A percentile compares a stretch with the other conserved stretches of the same genome.
phyloP scores from a whole-genome alignment of 2,113 vertebrate species.

The Amblyornis subalaris region DNA sequence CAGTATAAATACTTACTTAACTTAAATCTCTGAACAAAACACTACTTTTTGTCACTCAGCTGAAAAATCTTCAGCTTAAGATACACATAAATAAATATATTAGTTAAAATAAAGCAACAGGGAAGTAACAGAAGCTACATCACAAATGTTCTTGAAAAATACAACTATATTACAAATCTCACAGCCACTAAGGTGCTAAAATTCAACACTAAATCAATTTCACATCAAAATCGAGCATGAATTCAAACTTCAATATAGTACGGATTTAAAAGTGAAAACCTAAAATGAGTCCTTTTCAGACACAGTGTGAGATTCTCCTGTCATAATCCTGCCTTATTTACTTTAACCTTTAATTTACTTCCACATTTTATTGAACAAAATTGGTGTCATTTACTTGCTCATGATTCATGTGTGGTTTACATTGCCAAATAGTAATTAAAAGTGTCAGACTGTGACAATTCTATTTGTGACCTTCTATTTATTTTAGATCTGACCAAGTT shows the following conservation, averaged over 20 bases:
- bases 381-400: neutral
- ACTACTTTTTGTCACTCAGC: neutral
- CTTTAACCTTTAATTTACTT: neutral
- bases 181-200: neutral
- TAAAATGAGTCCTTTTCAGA: neutral
- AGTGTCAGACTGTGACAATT: neutral
- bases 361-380: neutral
- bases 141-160: neutral
- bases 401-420: neutral
- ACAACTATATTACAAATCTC: neutral
- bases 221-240: neutral
- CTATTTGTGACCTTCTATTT: neutral
- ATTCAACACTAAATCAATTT: neutral
- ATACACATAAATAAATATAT: neutral
- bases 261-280: neutral
- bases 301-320: neutral
- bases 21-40: neutral
- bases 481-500: neutral
- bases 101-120: neutral
- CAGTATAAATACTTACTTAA: neutral
- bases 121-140: neutral
- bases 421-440: neutral
- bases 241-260: neutral
- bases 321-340: neutral
- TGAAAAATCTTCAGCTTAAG: neutral